Conservation (phyloP, 2,797 vertebrate species). For the Myripristis murdjan region DNA sequence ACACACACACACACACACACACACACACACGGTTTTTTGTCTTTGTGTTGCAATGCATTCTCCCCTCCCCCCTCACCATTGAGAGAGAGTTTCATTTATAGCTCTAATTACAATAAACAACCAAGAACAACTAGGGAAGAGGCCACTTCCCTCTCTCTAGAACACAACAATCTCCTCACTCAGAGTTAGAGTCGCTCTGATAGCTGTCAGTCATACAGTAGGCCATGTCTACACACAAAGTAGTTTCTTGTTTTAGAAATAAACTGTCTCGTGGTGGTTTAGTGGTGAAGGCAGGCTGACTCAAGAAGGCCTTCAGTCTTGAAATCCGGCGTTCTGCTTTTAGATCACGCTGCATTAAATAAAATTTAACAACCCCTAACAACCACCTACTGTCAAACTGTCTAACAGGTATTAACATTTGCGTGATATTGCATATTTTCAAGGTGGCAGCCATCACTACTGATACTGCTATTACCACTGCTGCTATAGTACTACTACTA, state of each 20-base stretch:
- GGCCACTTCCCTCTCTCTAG: conserved; percentile 14
- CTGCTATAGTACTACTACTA: too few species aligned
- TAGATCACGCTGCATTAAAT: too few species aligned
- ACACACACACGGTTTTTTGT: conserved; percentile 51
- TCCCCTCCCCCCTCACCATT: conserved; percentile 49
- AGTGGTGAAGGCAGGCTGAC: background rate
- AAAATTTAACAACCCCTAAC: too few species aligned
- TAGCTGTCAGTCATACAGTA: background rate
- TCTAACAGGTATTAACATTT: background rate
- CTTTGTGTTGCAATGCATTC: conserved; percentile 53
- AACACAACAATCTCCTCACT: conserved; percentile 18
- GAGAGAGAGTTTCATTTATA: conserved; percentile 66
- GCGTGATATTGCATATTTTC: background rate
- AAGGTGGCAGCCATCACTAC: too few species aligned
- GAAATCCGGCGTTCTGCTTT: too few species aligned
- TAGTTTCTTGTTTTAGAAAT: background rate
- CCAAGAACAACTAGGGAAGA: conserved; percentile 49
- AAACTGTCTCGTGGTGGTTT: background rate
- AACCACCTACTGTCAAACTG: background rate
- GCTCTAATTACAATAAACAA: conserved; percentile 78
- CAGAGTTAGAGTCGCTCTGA: background rate
- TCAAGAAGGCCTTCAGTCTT: background rate
- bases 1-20: conserved; percentile 30
- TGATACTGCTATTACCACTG: too few species aligned
- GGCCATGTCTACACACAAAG: background rate